Base-by-base conservation (phyloP, 2,888 invertebrate species). In the Brachylomia viminalis region DNA sequence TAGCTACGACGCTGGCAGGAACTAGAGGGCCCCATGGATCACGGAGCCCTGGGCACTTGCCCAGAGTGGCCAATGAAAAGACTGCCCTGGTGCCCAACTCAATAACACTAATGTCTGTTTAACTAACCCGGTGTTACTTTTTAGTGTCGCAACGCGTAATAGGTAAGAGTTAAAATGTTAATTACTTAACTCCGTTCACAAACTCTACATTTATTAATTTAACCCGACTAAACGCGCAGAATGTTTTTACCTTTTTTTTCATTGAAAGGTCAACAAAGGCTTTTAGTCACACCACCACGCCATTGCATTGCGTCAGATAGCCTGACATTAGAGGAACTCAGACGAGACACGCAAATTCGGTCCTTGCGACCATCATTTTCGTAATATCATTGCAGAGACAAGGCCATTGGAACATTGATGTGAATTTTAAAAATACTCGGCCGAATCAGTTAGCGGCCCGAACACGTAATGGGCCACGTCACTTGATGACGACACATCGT, bases 401-500 rank as follows among this genome's bases (percentile, higher is more conserved):
- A 88, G 87, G 89, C 82, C 88, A 68, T 75, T 67, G 42, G 78
- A 85, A 78, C 84, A 74, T 75, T 83, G 80, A 59, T 62, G 79
- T 85, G 86, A 88, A 88, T 85, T 87, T 87, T 88, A 89, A 87
- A 90, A 91, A 89, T 86, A 88, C 74, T 78, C 75, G 82, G 38
- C 54, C 77, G 79, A 80, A 61, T 77, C 73, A 71, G 67, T 74
- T 66, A 72, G 75, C 77, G 69, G 84, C 82, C 70, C 79, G 87
- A 72, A 86, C 89, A 88, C 91, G 91, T 91, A 92, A 88, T 56
- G 64, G 84, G 68, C 88, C 92, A 92, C 94, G 95, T 95, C 95
- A 94, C 73, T 54, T 70, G 72, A 87, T 95, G 95, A 95, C 94
- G 95, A 85, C 84, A 92, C 79, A 94, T 95, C 95, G 93, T 93